Conservation (phyloP, 2,797 vertebrate species). For the Phyllotis vaccarum region DNA sequence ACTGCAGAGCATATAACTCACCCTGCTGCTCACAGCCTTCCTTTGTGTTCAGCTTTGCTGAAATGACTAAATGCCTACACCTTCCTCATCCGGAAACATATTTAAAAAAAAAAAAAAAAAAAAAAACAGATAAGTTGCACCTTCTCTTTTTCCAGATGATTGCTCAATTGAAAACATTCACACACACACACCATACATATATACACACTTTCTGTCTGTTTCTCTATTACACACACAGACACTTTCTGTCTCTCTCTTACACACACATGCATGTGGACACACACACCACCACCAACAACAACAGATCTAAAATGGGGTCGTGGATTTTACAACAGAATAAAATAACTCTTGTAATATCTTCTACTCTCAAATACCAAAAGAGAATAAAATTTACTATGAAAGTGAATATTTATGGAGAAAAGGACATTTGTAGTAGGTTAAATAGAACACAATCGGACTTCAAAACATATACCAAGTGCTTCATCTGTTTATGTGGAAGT, state of each 20-base stretch:
- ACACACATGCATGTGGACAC: neutral
- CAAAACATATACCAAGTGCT: neutral
- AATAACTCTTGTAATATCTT: neutral
- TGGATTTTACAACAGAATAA: conserved; percentile 46
- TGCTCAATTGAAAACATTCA: conserved; percentile 13
- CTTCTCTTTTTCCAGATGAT: conserved; percentile 58
- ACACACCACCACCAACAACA: neutral
- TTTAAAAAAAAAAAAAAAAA: neutral
- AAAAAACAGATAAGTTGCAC: conserved; percentile 19
- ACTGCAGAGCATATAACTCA: neutral
- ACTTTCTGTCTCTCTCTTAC: no score
- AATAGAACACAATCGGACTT: neutral
- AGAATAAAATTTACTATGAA: neutral
- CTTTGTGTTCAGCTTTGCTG: neutral
- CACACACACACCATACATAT: neutral
- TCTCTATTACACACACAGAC: neutral
- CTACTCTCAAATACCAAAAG: neutral
- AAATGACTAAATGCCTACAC: neutral
- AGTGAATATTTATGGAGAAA: neutral
- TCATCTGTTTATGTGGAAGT: neutral
- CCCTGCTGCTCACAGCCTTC: neutral
- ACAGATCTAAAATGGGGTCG: neutral
- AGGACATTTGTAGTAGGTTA: neutral
- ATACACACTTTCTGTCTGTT: neutral
- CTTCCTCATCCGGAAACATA: neutral